Base-by-base conservation (phyloP, 2,113 vertebrate genomes). In the Sprattus sprattus region DNA sequence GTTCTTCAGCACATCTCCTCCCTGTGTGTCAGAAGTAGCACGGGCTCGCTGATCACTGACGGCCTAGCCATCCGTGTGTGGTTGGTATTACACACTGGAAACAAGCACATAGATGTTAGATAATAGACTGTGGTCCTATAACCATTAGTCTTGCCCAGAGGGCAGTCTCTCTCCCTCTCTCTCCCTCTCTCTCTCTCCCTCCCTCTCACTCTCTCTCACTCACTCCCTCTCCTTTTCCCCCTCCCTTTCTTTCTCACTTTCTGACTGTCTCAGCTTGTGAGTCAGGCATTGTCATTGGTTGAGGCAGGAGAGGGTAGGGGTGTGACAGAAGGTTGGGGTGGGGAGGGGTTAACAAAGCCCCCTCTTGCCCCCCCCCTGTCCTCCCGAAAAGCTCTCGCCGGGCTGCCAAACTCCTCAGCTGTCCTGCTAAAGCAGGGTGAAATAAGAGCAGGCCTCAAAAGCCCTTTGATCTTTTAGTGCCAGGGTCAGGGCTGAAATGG, bases 401-500 rank as follows among this genome's bases (percentile, higher is more conserved):
- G 87, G 83, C 88, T 92, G 95, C 95, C 92, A 92, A 88, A 94
- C 91, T 71, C n/a, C 64, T 95, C 92, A 95, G 93, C 94, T 95
- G 95, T 95, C 94, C 92, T 90, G 93, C 93, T 93, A 89, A 93
- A 94, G 91, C 93, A 90, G 15, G 5, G 91, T 94, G 93, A 94
- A 96, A 95, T 93, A 92, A 92, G 94, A 93, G 92, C 87, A 93
- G 88, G 90, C 94, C 93, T 95, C 93, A 94, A 93, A 92, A 95
- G 94, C 90, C 88, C 94, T 95, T 96, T 95, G 94, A 95, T 95
- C 93, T 95, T 95, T 93, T 93, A 94, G 93, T 90, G 92, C 91
- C 87, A 88, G 93, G 95, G 96, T 92, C 93, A 95, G 92, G 93
- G 93, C 94, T 95, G 92, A 85, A 93, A 93, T 95, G 94, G 96